phyloP scores from a whole-genome alignment of 2,797 vertebrate genomes.

The Cetoscarus ocellatus region DNA sequence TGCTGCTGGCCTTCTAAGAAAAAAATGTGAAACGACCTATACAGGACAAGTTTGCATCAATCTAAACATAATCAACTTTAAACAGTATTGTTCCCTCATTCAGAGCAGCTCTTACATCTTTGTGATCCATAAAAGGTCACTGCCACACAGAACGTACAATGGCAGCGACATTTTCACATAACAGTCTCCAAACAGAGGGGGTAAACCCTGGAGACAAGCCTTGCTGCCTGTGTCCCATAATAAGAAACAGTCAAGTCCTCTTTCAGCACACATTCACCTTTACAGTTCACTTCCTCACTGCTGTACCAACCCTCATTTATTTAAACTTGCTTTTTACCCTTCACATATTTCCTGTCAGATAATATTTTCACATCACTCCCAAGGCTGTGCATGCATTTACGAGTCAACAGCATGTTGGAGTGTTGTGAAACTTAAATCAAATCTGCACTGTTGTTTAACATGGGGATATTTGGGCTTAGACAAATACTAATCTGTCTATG shows the following conservation, averaged over 20 bases:
- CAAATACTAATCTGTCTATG: background rate
- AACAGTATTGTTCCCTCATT: constrained; percentile 44
- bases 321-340: constrained; percentile 17
- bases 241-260: constrained; percentile 60
- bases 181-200: constrained; percentile 57
- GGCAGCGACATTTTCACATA: constrained; percentile 67
- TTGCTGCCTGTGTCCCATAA: constrained; percentile 54
- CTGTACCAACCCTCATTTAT: constrained; percentile 26
- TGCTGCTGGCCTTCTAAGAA: background rate
- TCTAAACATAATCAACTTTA: constrained; percentile 54
- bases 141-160: constrained; percentile 58
- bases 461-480: background rate
- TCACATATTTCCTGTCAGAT: constrained; percentile 22
- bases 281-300: constrained; percentile 45
- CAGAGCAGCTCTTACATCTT: constrained; percentile 50
- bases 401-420: constrained; percentile 1
- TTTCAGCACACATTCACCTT: constrained; percentile 43
- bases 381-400: background rate
- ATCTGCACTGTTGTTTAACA: constrained; percentile 23
- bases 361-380: background rate
- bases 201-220: constrained; percentile 66
- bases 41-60: constrained; percentile 39
- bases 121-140: constrained; percentile 75
- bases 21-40: constrained; percentile 15
- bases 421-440: constrained; percentile 23